Evolutionary conservation across 1,140 invertebrate species (phyloP), one percentile per base, ranked within the genome.

Genomic region (Bombus haemorrhoidalis): DNA sequence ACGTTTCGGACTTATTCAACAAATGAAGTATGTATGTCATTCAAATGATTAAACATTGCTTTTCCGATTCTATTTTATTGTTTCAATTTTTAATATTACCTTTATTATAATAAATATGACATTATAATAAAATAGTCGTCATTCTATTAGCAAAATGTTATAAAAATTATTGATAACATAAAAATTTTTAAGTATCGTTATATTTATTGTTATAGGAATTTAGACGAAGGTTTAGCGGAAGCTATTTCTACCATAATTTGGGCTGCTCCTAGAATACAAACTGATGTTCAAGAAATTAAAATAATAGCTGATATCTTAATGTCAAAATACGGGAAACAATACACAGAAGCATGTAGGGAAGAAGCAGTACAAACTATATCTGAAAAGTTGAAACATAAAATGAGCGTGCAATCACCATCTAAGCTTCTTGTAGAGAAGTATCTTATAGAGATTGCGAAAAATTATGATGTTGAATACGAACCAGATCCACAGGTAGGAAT

Each of bases 341-440:
- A 98, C 96, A 97, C 97, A 3, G 97, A 98, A 91, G 97, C 97
- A 13, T 98, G 98, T 81, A 96, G 97, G 81, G 97, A 97, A 87
- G 97, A 98, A 92, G 95, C 96, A 25, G 94, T 98, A 13, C 97
- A 97, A 81, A 98, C 97, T 47, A 98, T 99, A 72, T 99, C 98
- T 92, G 98, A 99, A 87, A 99, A 99, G 95, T 93, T 99, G 12
- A 99, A 99, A 94, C 98, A 99, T 92, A 99, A 99, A 95, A 96
- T 99, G 94, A 97, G 98, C 64, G 97, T 99, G 6, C 98, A 99
- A 92, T 98, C 98, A 68, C 99, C 99, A 6, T 98, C 99, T 1
- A 99, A 99, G 94, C 95, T 99, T 80, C 95, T 99, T 18, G 98
- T 99, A 71, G 99, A 99, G 94, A 98, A 98, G 92, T 99, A 99